Base-by-base conservation (phyloP, 2,888 invertebrate species). In the Palloptera scutellata region DNA sequence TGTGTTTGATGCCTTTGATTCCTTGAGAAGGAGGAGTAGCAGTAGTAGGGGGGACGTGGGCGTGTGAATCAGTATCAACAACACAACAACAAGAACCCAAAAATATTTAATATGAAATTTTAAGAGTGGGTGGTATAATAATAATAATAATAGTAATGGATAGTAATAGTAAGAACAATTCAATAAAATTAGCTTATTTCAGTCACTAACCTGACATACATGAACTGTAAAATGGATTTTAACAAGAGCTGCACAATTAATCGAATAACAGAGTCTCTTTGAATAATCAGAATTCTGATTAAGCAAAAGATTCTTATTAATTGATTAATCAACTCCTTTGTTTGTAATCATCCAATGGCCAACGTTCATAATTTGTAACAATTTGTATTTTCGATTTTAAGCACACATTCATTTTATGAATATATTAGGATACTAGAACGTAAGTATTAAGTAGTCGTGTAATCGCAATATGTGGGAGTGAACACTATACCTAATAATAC, bases 61-160 rank as follows among this genome's bases (percentile, higher is more conserved):
- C 30, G 30, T 30, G 30, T 30, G 30, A 30, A 30, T 30, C 30
- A 30, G 48, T 48, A 48, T 15, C 48, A 15, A 48, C 48, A 48
- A 2, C 13, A 48, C 48, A 48, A 48, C 48, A 48, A 48, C 48
- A 48, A 48, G 48, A 48, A 48, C 48, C 48, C 48, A 48, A 48
- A 48, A 48, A 48, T 48, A 48, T 48, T 48, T 13, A 48, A 48
- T 48, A 48, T 15, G 48, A 48, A 48, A 48, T 48, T 48, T 48
- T 48, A 48, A 48, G 48, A n/a, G 48, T 15, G 9, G 48, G 48
- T 48, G 15, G 15, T 13, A 10, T 48, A 15, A 4, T 15, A 48
- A 4, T 48, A 48, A 30, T 6, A 30, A 30, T 30, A 30, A 15
- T 48, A 48, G 12, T 10, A n/a, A 48, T 10, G 11, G 48, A 8